These are phyloP conservation scores for Podarcis cretensis DNA, from an alignment of 2,113 vertebrate species.

Conservation along the genomic window DNA sequence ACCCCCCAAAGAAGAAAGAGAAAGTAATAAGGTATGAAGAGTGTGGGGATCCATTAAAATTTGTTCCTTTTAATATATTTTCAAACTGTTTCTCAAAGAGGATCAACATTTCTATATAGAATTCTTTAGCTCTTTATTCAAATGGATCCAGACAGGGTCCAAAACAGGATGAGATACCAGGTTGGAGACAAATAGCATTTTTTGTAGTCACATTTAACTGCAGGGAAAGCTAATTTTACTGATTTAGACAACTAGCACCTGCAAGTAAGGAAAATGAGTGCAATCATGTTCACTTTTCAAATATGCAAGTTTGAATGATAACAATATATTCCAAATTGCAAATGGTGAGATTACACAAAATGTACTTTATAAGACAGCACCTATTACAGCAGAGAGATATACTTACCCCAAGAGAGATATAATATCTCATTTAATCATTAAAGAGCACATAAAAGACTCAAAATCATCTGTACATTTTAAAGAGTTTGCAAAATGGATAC, in stretches of 20 bases:
- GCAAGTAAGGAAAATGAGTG: constrained; percentile 14
- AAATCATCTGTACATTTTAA: not conserved
- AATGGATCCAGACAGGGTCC: not conserved
- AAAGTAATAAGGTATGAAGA: not conserved
- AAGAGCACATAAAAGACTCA: not conserved
- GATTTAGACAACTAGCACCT: constrained; percentile 10
- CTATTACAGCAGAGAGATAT: not conserved
- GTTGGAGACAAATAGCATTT: not conserved
- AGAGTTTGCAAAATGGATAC: not conserved
- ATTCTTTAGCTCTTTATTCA: not conserved
- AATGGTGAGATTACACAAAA: not conserved
- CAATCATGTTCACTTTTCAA: constrained; percentile 17
- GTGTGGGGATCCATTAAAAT: not conserved
- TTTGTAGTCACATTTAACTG: not conserved
- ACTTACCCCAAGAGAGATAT: not conserved
- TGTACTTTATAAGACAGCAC: constrained; percentile 1
- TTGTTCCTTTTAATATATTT: not conserved
- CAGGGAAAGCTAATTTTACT: not conserved
- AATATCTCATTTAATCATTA: not conserved
- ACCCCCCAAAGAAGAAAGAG: not conserved
- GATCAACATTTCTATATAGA: not conserved
- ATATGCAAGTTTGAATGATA: not conserved
- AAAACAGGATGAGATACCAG: not conserved
- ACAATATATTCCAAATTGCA: constrained; percentile 10
- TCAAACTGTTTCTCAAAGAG: not conserved